Conservation (phyloP, 2,797 vertebrate genomes). For the Podarcis siculus region DNA sequence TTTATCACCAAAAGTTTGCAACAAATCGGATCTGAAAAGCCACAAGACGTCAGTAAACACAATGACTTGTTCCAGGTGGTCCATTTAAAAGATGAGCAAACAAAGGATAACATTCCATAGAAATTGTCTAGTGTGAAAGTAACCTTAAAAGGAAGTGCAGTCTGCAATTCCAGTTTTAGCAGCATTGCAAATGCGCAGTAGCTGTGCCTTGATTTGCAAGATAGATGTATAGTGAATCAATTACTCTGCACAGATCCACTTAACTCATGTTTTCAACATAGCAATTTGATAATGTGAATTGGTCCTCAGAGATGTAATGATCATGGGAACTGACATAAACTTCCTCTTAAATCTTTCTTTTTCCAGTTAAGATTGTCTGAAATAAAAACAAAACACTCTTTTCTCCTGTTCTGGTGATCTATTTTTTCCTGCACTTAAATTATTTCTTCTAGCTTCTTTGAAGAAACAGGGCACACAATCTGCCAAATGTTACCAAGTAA, state of each 20-base stretch:
- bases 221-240: background rate
- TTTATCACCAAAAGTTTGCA: background rate
- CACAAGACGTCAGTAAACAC: background rate
- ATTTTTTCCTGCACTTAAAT: background rate
- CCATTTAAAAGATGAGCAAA: background rate
- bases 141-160: background rate
- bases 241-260: constrained; percentile 2
- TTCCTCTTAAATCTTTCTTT: constrained; percentile 15
- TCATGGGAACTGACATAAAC: background rate
- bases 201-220: background rate
- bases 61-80: background rate
- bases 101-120: background rate
- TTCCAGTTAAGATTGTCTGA: background rate
- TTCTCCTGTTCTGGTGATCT: background rate
- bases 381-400: background rate
- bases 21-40: background rate
- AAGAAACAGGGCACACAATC: background rate
- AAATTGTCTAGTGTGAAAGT: background rate
- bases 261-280: background rate
- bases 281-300: constrained; percentile 10
- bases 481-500: background rate
- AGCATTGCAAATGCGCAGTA: background rate
- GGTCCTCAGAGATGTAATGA: constrained; percentile 8
- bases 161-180: background rate
- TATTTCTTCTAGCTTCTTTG: background rate